phyloP scores from a whole-genome alignment of 2,888 invertebrate species.

The Camponotus fellah region DNA sequence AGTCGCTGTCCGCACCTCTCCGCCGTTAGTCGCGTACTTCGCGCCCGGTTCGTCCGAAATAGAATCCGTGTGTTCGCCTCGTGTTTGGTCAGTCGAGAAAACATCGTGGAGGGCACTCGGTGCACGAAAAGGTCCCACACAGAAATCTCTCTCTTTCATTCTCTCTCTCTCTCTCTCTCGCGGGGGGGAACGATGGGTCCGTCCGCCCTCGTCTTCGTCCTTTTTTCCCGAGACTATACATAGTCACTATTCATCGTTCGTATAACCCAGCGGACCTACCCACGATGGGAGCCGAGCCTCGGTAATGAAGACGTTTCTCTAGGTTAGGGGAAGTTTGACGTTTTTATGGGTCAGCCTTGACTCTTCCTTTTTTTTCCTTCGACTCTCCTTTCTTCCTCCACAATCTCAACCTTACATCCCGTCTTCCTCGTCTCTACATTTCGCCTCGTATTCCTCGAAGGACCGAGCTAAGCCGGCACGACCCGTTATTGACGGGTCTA shows the following conservation, averaged over 20 bases:
- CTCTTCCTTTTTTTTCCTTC: constrained; percentile 78
- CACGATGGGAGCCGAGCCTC: constrained; percentile 74
- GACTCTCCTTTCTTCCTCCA: constrained; percentile 60
- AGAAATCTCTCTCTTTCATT: constrained; percentile 67
- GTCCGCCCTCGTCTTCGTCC: constrained; percentile 65
- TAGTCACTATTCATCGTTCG: constrained; percentile 77
- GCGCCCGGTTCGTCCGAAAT: constrained; percentile 43
- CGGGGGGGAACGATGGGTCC: constrained; percentile 69
- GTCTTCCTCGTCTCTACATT: constrained; percentile 39
- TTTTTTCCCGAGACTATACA: constrained; percentile 71
- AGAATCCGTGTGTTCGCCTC: constrained; percentile 44
- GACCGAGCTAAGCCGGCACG: constrained; percentile 72
- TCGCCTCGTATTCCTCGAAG: constrained; percentile 75
- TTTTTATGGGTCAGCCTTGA: constrained; percentile 85
- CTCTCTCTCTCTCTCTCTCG: too few relatives aligned
- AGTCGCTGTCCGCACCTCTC: constrained; percentile 52
- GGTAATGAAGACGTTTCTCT: constrained; percentile 86
- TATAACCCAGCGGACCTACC: constrained; percentile 74
- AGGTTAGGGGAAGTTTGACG: constrained; percentile 86
- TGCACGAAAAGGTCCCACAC: constrained; percentile 72
- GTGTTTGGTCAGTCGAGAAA: constrained; percentile 73
- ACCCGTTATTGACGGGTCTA: constrained; percentile 83
- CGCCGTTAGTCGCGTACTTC: constrained; percentile 42
- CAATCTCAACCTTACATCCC: constrained; percentile 40
- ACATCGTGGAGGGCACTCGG: constrained; percentile 75